Base-by-base conservation (phyloP, 2,797 vertebrate genomes). In the Menidia menidia region DNA sequence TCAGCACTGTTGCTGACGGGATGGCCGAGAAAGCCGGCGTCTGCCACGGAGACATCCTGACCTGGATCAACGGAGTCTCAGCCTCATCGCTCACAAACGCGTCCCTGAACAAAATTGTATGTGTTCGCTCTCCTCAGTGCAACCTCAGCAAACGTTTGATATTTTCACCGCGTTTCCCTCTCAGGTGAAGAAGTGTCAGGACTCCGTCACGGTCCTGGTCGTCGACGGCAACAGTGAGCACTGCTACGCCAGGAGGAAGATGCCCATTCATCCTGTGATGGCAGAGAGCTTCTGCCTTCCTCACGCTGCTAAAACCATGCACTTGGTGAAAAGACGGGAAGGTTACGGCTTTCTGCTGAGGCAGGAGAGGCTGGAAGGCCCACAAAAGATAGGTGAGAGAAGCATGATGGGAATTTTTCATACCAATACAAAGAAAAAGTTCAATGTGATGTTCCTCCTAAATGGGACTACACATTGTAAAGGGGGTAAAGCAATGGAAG, bases 281-380 rank as follows among this genome's bases (percentile, higher is more conserved):
- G 96, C 97, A 0, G 90, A 94, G 57, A 88, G 90, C 62, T 88
- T 91, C 77, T 87, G 90, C 60, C 91, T 98, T 6, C 96, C 96
- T 1, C 83, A 94, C 77, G 83, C 57, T 33, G 90, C 92, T 19
- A 95, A 93, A 39, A 94, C 93, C 68, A 86, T 98, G 82, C 86
- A 90, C 59, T 79, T 99, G 45, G 76, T 87, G n/a, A 96, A 95
- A 80, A 96, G 95, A 8, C 82, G 73, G 0, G 77, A 92, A 4
- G 97, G 97, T 19, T 99, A 96, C 0, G 97, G 98, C 5, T 99
- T 99, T 76, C 89, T 99, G 76, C 93, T 99, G 71, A 95, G 95
- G 39, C 96, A 98, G 54, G 97, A 96, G 61, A 95, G 87, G 74
- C 85, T 93, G 48, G 53, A 59, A n/a, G 19, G 48, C 1, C 86